Evolutionary conservation across 1,140 invertebrate species (phyloP), one percentile per base, ranked within the genome.

Genomic region (Cotesia typhae): DNA sequence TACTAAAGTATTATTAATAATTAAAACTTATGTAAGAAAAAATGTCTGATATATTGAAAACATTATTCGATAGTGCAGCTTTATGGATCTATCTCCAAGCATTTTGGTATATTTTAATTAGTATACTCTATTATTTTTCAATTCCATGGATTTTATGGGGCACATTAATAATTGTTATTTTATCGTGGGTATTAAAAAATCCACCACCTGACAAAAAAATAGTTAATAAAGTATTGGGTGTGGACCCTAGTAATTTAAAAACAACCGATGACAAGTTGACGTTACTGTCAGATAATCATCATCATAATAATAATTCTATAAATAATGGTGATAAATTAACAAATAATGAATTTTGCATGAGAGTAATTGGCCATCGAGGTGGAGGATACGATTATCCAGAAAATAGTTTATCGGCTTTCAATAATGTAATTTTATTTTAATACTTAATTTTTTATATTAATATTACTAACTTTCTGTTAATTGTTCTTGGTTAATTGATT

Each of bases 381-480:
- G 92, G 91, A 52, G 90, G 88, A 52, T 85, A 91, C 35, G 92
- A 94, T 86, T 92, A 91, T 12, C 93, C 93, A 12, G 92, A 94
- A 83, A 94, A 94, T 81, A 93, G 91, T 72, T 80, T 93, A 74
- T 84, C 88, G 70, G 92, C 92, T 28, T 90, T 93, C 78, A 89
- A 89, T 88, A 88, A 91, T 85, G 92, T 93, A 85, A 88, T 74
- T 60, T 75, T 73, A 20, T 70, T 74, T 70, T 47, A 67, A 41
- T 41, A 47, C 28, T 38, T 14, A n/a, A 36, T 63, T 9, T 59
- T 36, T 69, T 4, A 37, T 60, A 10, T 60, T 7, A 36, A 14
- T 52, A 63, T 14, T 7, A 68, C 41, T 52, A 53, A 6, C 10
- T 47, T 6, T 47, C 41, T 9, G 41, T 47, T 41, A 41, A 41